phyloP scores from a whole-genome alignment of 2,113 vertebrate genomes.

The cat (Felis catus) region F.catus_Fca126_mat1.0 CM031417.1:141070501-141071000 shows the following conservation, averaged over 20 bases:
- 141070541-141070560: not conserved
- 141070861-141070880: accelerated
- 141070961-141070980: accelerated
- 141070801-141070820: not conserved
- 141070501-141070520: not conserved
- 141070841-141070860: too few species aligned
- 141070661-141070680: not conserved
- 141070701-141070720: accelerated
- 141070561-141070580: not conserved
- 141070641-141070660: not conserved
- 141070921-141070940: accelerated
- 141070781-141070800: not conserved
- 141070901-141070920: accelerated
- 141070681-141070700: not conserved
- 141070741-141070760: not conserved
- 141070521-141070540: too few species aligned
- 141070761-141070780: not conserved
- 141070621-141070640: too few species aligned
- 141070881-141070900: accelerated
- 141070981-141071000: accelerated
- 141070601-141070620: not conserved
- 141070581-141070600: not conserved
- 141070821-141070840: too few species aligned
- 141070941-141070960: accelerated
- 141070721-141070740: not conserved